Conservation (phyloP, 2,888 invertebrate species). For the Encarsia formosa region DNA sequence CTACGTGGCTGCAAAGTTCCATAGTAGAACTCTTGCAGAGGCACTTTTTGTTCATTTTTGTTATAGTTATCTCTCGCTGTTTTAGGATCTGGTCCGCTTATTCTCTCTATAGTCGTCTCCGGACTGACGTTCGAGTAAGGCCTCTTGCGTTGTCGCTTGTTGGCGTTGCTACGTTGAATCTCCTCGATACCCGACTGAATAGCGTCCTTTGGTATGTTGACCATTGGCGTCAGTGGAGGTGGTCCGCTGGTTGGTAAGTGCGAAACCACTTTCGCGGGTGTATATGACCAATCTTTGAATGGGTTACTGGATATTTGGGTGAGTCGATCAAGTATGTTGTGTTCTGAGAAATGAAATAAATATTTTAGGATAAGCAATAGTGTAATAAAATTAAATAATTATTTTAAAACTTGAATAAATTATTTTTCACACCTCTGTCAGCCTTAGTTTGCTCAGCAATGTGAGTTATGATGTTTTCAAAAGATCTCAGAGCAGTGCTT, state of each 20-base stretch:
- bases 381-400: background rate
- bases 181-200: background rate
- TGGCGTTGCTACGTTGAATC: background rate
- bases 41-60: conserved; percentile 34
- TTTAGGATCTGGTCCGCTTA: conserved; percentile 39
- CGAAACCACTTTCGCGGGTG: conserved; percentile 13
- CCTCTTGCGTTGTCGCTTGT: conserved; percentile 19
- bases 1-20: conserved; percentile 44
- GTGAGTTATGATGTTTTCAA: conserved; percentile 75
- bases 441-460: conserved; percentile 74
- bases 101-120: conserved; percentile 11
- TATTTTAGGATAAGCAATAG: background rate
- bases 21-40: conserved; percentile 45
- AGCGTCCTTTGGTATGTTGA: conserved; percentile 30
- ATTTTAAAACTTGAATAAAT: background rate
- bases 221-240: conserved; percentile 31
- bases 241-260: background rate
- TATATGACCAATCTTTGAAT: conserved; percentile 61
- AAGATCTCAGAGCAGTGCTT: conserved; percentile 70
- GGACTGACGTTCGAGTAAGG: conserved; percentile 13
- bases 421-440: conserved; percentile 54
- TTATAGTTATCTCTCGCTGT: conserved; percentile 20
- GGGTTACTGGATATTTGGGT: conserved; percentile 60
- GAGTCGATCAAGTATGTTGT: conserved; percentile 51
- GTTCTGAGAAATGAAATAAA: conserved; percentile 38